A percentile compares a stretch with the other conserved stretches of the same genome.
Evolutionary conservation across 2,888 invertebrate species (phyloP).

Genomic region (Hypomecis punctinalis): DNA sequence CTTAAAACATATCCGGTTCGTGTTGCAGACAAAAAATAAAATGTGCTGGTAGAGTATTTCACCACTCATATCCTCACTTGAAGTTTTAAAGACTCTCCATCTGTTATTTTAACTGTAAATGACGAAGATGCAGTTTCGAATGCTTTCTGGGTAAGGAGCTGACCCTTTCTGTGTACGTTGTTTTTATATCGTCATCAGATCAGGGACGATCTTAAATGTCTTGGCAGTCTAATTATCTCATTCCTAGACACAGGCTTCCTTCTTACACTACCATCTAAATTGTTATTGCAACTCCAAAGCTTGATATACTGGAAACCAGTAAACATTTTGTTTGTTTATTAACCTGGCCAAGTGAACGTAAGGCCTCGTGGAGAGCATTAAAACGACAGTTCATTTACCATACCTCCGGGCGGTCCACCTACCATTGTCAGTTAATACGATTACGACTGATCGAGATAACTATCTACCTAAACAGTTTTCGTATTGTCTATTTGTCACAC

Average conservation of each 20-base stretch:
- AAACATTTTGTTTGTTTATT: slow-evolving; percentile 38
- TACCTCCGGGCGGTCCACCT: slow-evolving; percentile 50
- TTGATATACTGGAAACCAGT: neutral
- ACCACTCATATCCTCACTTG: too few species aligned
- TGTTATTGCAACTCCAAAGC: neutral
- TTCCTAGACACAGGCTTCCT: too few species aligned
- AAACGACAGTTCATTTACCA: slow-evolving; percentile 63
- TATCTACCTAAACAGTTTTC: slow-evolving; percentile 49
- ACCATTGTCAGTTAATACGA: slow-evolving; percentile 61
- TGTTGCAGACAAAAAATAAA: neutral
- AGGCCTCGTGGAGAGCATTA: slow-evolving; percentile 58
- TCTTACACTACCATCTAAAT: too few species aligned
- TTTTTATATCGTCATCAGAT: too few species aligned
- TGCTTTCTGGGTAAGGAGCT: too few species aligned
- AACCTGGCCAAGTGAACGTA: slow-evolving; percentile 62
- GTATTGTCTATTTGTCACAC: slow-evolving; percentile 50
- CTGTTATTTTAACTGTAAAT: too few species aligned
- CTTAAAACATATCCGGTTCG: neutral
- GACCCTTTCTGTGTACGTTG: too few species aligned
- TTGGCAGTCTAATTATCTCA: too few species aligned
- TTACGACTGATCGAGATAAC: slow-evolving; percentile 61
- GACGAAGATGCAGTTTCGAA: too few species aligned
- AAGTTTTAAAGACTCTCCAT: too few species aligned
- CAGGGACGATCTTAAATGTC: too few species aligned
- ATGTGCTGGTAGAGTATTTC: too few species aligned